Conservation (phyloP, 2,113 vertebrate species). For the Psilopsiagon aurifrons region DNA sequence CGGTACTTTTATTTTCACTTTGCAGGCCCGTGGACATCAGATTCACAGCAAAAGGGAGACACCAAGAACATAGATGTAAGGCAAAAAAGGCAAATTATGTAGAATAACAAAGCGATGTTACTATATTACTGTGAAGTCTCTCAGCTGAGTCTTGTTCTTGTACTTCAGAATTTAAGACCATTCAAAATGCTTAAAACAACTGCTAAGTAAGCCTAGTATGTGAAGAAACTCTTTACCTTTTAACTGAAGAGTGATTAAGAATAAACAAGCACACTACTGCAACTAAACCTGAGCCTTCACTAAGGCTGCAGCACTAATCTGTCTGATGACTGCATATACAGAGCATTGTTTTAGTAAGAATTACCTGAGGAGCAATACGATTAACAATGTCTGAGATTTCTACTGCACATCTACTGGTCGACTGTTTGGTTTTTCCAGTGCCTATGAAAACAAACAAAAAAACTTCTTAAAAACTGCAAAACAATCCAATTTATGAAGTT, state of each 20-base stretch:
- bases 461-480: not conserved
- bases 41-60: not conserved
- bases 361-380: slow-evolving; percentile 93
- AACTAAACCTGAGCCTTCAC: not conserved
- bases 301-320: not conserved
- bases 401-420: slow-evolving; percentile 65
- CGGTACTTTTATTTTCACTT: not conserved
- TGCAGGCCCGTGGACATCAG: not conserved
- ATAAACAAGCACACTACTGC: not conserved
- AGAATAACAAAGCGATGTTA: not conserved
- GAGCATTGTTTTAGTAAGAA: not conserved
- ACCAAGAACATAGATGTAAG: not conserved
- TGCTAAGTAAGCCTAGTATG: not conserved
- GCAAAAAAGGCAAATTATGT: not conserved
- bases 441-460: slow-evolving; percentile 58
- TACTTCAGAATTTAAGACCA: not conserved
- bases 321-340: not conserved
- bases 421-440: slow-evolving; percentile 60
- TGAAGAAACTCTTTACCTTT: not conserved
- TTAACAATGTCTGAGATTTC: slow-evolving; percentile 93
- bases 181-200: not conserved
- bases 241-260: not conserved
- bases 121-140: not conserved
- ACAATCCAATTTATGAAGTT: not conserved
- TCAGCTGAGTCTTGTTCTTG: not conserved